phyloP scores from a whole-genome alignment of 1,140 invertebrate species.

The Macrotrachela quadricornifera region DNA sequence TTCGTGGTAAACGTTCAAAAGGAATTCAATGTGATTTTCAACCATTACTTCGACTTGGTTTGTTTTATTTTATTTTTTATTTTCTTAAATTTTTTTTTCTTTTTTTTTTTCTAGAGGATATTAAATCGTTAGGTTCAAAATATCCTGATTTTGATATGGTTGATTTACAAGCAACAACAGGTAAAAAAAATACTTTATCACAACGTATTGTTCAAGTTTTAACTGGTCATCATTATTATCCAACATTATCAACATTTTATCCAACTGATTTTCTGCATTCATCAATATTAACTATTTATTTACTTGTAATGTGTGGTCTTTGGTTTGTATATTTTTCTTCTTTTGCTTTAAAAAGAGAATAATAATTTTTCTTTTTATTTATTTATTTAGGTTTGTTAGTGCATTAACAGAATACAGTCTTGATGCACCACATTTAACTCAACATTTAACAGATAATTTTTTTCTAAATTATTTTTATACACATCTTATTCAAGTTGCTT shows the following conservation, averaged over 20 bases:
- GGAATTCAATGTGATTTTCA: conserved; percentile 1
- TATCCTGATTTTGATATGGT: conserved; percentile 8
- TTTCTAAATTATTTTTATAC: background rate
- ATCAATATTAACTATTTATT: background rate
- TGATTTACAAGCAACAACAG: background rate
- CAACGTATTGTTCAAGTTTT: background rate
- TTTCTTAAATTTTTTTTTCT: no score
- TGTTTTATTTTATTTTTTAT: background rate
- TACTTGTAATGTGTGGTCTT: background rate
- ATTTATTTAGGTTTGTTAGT: background rate
- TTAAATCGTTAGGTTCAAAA: conserved; percentile 1
- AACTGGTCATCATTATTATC: background rate
- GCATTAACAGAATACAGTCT: background rate
- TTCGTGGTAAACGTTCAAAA: conserved; percentile 3
- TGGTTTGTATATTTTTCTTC: background rate
- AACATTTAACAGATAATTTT: background rate
- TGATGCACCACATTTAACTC: background rate
- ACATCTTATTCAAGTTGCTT: background rate
- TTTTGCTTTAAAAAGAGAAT: background rate
- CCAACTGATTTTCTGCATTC: background rate
- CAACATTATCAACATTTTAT: background rate
- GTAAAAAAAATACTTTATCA: background rate
- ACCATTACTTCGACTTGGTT: background rate
- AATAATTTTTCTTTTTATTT: background rate
- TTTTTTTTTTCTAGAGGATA: conserved; percentile 2